Evolutionary conservation across 2,113 vertebrate genomes (phyloP).

Genomic region (Gymnorhina tibicen): DNA sequence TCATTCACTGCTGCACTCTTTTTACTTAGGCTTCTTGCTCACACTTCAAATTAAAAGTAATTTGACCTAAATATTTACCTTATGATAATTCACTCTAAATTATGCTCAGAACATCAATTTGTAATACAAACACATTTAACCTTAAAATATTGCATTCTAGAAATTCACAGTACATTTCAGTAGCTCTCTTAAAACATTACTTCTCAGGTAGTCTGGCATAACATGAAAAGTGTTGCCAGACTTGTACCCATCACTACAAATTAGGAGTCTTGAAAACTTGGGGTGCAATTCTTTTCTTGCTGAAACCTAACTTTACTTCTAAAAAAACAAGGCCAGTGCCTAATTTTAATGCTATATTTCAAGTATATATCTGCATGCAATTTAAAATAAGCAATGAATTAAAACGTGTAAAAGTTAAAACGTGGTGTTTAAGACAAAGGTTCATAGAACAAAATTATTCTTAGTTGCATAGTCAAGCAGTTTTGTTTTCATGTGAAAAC

Average conservation of each 20-base stretch:
- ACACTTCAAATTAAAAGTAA: conserved; percentile 69
- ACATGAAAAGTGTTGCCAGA: neutral
- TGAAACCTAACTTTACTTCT: neutral
- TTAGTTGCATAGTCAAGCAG: neutral
- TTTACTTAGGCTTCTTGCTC: conserved; percentile 42
- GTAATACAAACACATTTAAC: conserved; percentile 14
- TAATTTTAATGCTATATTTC: neutral
- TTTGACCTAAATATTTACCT: conserved; percentile 68
- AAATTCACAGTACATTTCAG: neutral
- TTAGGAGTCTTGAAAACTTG: neutral
- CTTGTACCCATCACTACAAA: neutral
- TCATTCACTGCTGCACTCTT: conserved; percentile 39
- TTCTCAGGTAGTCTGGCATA: neutral
- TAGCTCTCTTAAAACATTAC: neutral
- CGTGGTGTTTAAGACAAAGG: neutral
- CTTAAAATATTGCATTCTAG: neutral
- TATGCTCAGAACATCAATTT: conserved; percentile 32
- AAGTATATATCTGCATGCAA: neutral
- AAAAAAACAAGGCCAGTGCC: neutral
- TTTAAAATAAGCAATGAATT: neutral
- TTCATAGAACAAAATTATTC: neutral
- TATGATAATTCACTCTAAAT: conserved; percentile 48
- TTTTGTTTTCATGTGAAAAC: neutral
- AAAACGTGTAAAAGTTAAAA: neutral
- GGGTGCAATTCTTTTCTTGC: neutral